Percentiles rank a stretch among this genome's conserved stretches.
Evolutionary conservation across 2,797 vertebrate genomes (phyloP).

Genomic region (Gallinago stenura): DNA sequence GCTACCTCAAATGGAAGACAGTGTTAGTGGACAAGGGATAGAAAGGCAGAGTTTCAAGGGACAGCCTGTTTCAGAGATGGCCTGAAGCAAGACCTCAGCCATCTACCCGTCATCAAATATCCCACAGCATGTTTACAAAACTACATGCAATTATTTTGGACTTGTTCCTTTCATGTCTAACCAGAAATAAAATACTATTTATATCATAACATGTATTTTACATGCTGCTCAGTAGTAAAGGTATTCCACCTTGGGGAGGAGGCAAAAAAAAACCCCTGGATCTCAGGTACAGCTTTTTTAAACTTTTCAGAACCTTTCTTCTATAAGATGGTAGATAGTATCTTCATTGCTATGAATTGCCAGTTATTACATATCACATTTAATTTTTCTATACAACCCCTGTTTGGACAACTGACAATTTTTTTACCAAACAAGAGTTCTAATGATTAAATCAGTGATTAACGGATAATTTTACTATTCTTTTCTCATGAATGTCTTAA

Average conservation of each 20-base stretch:
- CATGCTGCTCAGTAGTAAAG: neutral
- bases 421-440: neutral
- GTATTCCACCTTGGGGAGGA: neutral
- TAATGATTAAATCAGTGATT: neutral
- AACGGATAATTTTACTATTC: neutral
- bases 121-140: neutral
- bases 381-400: neutral
- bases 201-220: neutral
- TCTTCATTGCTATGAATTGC: neutral
- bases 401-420: neutral
- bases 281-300: neutral
- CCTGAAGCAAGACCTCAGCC: neutral
- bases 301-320: neutral
- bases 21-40: neutral
- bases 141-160: fast-evolving
- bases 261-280: neutral
- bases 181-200: neutral
- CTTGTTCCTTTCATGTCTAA: neutral
- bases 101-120: neutral
- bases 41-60: neutral
- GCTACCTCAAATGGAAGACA: neutral
- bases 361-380: neutral
- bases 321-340: neutral
- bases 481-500: neutral
- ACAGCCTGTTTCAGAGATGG: neutral